A percentile compares a stretch with the other conserved stretches of the same genome.
Evolutionary conservation across 2,888 invertebrate species (phyloP).

Genomic region (Neoscelio sp.): DNA sequence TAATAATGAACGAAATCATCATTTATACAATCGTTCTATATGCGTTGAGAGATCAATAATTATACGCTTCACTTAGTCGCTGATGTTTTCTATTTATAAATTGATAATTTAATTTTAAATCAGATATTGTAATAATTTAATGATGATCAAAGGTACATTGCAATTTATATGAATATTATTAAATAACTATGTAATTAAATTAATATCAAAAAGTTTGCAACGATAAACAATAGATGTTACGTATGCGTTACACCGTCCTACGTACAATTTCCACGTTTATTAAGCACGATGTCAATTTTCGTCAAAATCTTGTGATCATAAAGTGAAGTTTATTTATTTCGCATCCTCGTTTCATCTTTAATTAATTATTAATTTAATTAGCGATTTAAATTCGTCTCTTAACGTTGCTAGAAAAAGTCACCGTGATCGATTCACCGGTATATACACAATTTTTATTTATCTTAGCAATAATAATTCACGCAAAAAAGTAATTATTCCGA

Average conservation of each 20-base stretch:
- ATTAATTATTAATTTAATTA: too few species aligned
- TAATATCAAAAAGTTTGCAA: constrained; percentile 7
- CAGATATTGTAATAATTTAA: constrained; percentile 24
- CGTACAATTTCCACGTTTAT: neutral
- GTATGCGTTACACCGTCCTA: constrained; percentile 11
- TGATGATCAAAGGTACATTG: constrained; percentile 12
- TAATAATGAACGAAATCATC: constrained; percentile 46
- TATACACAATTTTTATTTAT: constrained; percentile 43
- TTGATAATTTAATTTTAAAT: constrained; percentile 37
- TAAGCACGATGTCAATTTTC: neutral
- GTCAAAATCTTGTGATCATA: too few species aligned
- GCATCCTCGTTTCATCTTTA: neutral
- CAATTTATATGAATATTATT: constrained; percentile 9
- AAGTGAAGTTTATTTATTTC: neutral
- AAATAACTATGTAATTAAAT: constrained; percentile 11
- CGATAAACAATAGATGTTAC: constrained; percentile 18
- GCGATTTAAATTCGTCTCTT: too few species aligned
- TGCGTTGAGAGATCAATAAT: constrained; percentile 37
- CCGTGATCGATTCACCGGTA: too few species aligned
- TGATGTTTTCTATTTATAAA: constrained; percentile 34
- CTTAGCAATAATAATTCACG: constrained; percentile 56
- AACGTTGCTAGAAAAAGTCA: too few species aligned
- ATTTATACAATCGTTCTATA: constrained; percentile 20
- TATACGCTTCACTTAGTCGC: constrained; percentile 16
- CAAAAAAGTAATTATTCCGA: constrained; percentile 64